These are phyloP conservation scores for Heteromyza rotundicornis DNA, from an alignment of 2,888 invertebrate genomes.

Conservation along the genomic window DNA sequence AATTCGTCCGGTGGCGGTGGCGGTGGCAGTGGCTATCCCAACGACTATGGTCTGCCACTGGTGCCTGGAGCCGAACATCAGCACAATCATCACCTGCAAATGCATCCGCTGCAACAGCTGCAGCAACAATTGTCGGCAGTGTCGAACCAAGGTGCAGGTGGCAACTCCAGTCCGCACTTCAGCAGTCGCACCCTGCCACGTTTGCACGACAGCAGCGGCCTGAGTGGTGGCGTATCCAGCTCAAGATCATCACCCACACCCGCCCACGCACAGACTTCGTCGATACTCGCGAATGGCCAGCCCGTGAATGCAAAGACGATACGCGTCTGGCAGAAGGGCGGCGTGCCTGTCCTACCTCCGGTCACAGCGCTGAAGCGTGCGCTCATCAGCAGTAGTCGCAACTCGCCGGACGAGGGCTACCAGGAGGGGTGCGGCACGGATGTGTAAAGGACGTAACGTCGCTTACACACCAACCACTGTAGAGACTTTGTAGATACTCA, in stretches of 20 bases:
- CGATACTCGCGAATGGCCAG: conserved; percentile 56
- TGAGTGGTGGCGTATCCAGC: conserved; percentile 32
- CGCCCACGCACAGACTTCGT: conserved; percentile 16
- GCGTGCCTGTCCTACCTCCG: conserved; percentile 82
- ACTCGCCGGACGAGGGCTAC: conserved; percentile 89
- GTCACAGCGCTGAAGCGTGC: conserved; percentile 85
- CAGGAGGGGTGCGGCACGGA: conserved; percentile 93
- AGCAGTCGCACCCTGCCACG: conserved; percentile 48
- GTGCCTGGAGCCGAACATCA: conserved; percentile 64
- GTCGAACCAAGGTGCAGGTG: conserved; percentile 26
- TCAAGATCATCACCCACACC: conserved; percentile 38
- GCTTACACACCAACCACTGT: not conserved
- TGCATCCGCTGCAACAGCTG: conserved; percentile 64
- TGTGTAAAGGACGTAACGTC: conserved; percentile 75
- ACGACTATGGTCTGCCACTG: conserved; percentile 80
- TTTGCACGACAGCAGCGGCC: conserved; percentile 39
- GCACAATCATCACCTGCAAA: conserved; percentile 57
- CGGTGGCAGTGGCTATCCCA: conserved; percentile 70
- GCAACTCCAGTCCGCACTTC: conserved; percentile 46
- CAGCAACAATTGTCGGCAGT: conserved; percentile 55
- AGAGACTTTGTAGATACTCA: conserved; percentile 9
- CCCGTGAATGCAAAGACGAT: conserved; percentile 78
- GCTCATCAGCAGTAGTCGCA: conserved; percentile 80
- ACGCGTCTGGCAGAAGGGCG: conserved; percentile 85
- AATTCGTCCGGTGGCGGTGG: conserved; percentile 38